phyloP scores from a whole-genome alignment of 2,888 invertebrate genomes.

The Dione juno region DNA sequence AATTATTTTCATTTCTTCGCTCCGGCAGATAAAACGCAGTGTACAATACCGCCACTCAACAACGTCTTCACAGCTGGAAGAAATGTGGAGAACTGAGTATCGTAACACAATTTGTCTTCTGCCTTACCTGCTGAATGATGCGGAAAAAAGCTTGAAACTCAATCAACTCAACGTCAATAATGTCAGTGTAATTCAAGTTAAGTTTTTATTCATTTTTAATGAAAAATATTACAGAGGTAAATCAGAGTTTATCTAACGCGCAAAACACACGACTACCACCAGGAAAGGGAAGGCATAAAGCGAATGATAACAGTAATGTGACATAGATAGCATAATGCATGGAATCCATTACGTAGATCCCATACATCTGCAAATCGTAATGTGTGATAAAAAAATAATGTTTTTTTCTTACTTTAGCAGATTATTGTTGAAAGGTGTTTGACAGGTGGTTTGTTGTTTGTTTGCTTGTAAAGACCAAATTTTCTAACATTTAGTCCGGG shows the following conservation, averaged over 20 bases:
- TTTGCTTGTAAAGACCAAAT: no score
- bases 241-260: slow-evolving; percentile 26
- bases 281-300: slow-evolving; percentile 52
- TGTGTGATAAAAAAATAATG: slow-evolving; percentile 26
- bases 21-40: no score
- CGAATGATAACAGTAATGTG: slow-evolving; percentile 38
- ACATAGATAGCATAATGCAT: slow-evolving; percentile 33
- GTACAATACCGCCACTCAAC: no score
- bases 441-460: not conserved
- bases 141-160: no score
- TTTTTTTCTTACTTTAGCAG: not conserved
- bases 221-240: slow-evolving; percentile 18
- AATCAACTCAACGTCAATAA: not conserved
- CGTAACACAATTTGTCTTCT: no score
- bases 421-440: not conserved
- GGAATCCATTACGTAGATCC: slow-evolving; percentile 34
- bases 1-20: no score
- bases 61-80: no score
- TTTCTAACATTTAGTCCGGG: no score
- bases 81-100: no score
- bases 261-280: slow-evolving; percentile 30
- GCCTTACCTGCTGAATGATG: no score
- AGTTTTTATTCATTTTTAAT: not conserved
- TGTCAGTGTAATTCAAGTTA: not conserved
- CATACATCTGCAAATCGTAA: slow-evolving; percentile 30